Evolutionary conservation across 2,888 invertebrate species (phyloP), one percentile per base, ranked within the genome.

Genomic region (Dryococelus australis): DNA sequence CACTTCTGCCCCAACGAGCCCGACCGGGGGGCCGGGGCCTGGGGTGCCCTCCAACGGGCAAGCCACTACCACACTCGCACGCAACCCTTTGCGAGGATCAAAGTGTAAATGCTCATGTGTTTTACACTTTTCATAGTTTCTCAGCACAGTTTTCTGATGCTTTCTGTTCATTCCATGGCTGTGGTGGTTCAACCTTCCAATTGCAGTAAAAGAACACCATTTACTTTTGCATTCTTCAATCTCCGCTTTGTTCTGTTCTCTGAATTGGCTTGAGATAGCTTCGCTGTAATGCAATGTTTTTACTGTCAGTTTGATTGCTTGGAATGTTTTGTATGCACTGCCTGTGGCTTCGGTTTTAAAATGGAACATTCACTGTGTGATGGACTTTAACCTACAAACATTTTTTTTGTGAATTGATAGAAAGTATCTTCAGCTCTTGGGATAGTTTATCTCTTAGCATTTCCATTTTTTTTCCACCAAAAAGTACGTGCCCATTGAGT

Each of bases 81-180:
- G 96, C 91, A 96, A 96, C 92, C 96, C 96, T 90, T 95, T 97
- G 91, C 94, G 97, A 93, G 96, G 96, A 94, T 97, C 97, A 90
- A 97, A 97, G 94, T 97, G 95, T 95, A 95, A 95, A 93, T 93
- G 92, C 92, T 89, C 81, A 65, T 24, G 65, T 65, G n/a, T 65
- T 65, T 65, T 65, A 65, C 65, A 65, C 65, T 88, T 86, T 84
- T 16, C 8, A 20, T 65, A 24, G 85, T 89, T 87, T 88, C 87
- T 87, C 86, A 87, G 88, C 65, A 81, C 65, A 65, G 65, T 65
- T 65, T n/a, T 65, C 65, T 65, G 65, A 65, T 65, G 65, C 65
- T n/a, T 65, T 65, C 65, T 65, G n/a, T 65, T 65, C 65, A 65
- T 65, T 65, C 65, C 65, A 16, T 65, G 65, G 65, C 65, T 65